These are phyloP conservation scores for Phainopepla nitens DNA, from an alignment of 2,113 vertebrate genomes.

Conservation along the genomic window DNA sequence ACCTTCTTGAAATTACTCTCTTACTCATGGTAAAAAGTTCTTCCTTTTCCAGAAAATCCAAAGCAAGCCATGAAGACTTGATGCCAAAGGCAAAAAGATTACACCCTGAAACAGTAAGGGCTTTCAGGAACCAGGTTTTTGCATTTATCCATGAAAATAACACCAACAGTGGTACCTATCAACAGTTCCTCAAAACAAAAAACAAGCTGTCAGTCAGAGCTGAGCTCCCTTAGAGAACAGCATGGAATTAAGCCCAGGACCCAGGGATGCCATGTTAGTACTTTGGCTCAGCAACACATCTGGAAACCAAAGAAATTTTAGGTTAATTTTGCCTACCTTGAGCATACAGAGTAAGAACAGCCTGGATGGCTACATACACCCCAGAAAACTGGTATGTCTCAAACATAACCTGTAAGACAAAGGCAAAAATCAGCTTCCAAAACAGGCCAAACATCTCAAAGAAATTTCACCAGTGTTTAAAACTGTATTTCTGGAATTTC, in stretches of 20 bases:
- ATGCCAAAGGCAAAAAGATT: background rate
- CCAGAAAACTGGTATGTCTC: conserved; percentile 97
- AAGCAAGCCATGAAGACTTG: background rate
- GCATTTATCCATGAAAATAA: background rate
- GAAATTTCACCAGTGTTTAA: background rate
- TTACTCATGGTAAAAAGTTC: background rate
- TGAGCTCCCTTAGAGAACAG: background rate
- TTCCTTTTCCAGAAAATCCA: background rate
- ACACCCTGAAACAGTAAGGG: background rate
- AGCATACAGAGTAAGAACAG: conserved; percentile 95
- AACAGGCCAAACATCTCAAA: background rate
- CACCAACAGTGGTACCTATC: background rate
- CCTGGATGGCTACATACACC: conserved; percentile 97
- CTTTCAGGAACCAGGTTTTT: background rate
- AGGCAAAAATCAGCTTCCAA: conserved; percentile 11
- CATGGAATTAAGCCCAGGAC: background rate
- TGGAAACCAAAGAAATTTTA: background rate
- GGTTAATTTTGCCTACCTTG: conserved; percentile 82
- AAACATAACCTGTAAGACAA: conserved; percentile 91
- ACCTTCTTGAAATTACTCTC: background rate
- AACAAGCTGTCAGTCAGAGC: background rate
- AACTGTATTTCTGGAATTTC: background rate
- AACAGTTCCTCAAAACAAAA: background rate
- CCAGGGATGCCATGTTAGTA: background rate
- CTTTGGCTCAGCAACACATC: background rate